Conservation (phyloP, 2,797 vertebrate genomes). For the Bufotes viridis region DNA sequence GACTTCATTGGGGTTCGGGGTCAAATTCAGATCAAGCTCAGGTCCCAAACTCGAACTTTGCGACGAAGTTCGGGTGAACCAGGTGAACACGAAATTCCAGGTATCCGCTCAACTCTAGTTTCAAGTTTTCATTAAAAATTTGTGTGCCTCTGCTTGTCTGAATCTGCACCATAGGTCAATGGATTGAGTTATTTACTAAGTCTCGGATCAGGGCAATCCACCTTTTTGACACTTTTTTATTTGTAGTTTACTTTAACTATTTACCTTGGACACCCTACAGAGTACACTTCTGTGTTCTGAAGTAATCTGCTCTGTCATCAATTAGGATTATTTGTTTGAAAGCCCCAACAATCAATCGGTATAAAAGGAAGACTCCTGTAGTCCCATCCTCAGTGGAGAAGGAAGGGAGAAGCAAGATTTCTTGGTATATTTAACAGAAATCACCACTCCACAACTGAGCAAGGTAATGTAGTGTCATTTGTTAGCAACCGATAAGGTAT, state of each 20-base stretch:
- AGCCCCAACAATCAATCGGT: background rate
- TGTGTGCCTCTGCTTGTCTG: no score
- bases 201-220: background rate
- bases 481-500: background rate
- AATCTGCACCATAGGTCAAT: background rate
- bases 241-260: conserved; percentile 5
- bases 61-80: no score
- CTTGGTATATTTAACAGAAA: background rate
- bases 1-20: no score
- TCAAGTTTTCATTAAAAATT: no score
- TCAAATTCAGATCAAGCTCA: no score
- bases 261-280: conserved; percentile 12
- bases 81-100: no score
- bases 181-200: background rate
- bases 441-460: background rate
- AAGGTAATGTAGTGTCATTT: conserved; percentile 4
- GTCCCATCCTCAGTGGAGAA: conserved; percentile 19
- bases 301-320: conserved; percentile 45
- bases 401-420: conserved; percentile 22
- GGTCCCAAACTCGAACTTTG: no score
- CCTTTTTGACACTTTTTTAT: background rate
- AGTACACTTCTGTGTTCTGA: background rate
- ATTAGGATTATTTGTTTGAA: background rate
- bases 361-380: background rate
- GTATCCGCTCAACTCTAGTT: no score